These are phyloP conservation scores for Alosa alosa DNA, from an alignment of 2,113 vertebrate genomes.

Conservation along the genomic window DNA sequence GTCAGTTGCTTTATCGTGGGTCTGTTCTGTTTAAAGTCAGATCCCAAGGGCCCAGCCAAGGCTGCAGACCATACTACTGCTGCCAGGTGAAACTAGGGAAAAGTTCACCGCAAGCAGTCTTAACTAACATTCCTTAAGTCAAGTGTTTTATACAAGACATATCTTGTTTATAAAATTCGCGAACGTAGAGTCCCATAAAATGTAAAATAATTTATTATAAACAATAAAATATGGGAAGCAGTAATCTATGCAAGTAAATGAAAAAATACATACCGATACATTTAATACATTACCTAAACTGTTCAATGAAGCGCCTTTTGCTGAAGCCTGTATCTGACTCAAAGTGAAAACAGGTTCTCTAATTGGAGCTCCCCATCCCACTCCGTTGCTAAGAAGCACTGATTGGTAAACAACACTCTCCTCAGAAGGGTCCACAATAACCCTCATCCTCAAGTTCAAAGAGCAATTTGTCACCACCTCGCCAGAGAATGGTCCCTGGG, in stretches of 20 bases:
- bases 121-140: conserved; percentile 40
- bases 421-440: conserved; percentile 27
- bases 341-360: background rate
- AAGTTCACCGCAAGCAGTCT: conserved; percentile 63
- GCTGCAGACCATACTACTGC: conserved; percentile 58
- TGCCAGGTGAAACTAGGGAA: conserved; percentile 73
- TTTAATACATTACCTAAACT: background rate
- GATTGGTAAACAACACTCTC: background rate
- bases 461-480: conserved; percentile 63
- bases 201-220: background rate
- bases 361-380: background rate
- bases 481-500: conserved; percentile 43
- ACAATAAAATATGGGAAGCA: background rate
- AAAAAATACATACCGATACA: background rate
- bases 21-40: conserved; percentile 57
- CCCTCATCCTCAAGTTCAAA: conserved; percentile 44
- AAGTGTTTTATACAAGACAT: conserved; percentile 16
- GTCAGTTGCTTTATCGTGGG: conserved; percentile 26
- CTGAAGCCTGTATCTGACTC: background rate
- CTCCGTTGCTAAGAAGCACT: background rate
- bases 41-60: conserved; percentile 61
- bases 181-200: background rate
- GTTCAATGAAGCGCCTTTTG: background rate
- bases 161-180: background rate
- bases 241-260: background rate